Base-by-base conservation (phyloP, 1,140 invertebrate genomes). In the Drosophila funebris region DNA sequence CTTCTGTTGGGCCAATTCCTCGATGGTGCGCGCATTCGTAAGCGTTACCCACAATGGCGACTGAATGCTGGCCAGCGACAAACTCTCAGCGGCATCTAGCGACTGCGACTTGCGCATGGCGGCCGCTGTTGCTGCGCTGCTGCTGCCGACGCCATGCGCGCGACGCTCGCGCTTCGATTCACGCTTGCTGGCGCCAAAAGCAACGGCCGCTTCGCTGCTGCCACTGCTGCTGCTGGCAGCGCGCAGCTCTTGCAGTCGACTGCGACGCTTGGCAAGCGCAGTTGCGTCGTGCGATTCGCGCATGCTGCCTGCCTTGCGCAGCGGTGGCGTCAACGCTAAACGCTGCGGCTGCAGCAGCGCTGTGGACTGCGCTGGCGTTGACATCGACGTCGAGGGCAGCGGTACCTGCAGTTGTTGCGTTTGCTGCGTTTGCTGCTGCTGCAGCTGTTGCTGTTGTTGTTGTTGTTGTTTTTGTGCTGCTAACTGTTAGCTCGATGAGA, bases 11-110 rank as follows among this genome's bases (percentile, higher is more conserved):
- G 89, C 73, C 41, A 91, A 62, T 31, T 91, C 91, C 58, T 90
- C 91, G 61, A 94, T 91, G 20, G 93, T 92, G 37, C 94, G 94
- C 14, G 93, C 94, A 80, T 95, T 94, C 13, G 94, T 95, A 60
- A 95, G 91, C 22, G 94, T 93, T 8, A 94, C 94, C 94, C 94
- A 95, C 11, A 95, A 79, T 0, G 94, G 94, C 0, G 93, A 93
- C 70, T 94, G 84, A 22, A 92, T 92, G 63, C 83, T 83, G 53
- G 88, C 60, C 67, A 92, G 46, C 4, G 88, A 81, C 33, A 73
- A 91, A 31, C 72, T 76, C 13, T 90, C 88, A 4, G 83, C 73
- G 1, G 87, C 73, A 67, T 90, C 84, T 22, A 90, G 41, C 1
- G 84, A 91, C 18, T 81, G 78, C 2, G 90, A 91, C 24, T 91